Conservation (phyloP, 2,888 invertebrate genomes). For the Plusia festucae region DNA sequence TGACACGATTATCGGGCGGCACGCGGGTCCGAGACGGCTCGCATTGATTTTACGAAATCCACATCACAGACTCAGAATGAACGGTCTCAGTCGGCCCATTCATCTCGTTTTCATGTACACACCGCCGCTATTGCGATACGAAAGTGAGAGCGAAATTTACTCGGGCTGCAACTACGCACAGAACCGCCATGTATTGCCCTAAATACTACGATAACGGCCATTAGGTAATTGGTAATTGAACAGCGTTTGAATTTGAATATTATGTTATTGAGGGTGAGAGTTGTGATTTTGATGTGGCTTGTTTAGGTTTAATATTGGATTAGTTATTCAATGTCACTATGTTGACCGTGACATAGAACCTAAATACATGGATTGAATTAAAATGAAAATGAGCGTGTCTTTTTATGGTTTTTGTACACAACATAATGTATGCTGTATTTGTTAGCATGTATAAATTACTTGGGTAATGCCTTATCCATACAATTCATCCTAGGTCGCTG, state of each 20-base stretch:
- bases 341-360: slow-evolving; percentile 21
- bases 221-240: slow-evolving; percentile 55
- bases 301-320: slow-evolving; percentile 14
- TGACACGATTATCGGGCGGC: slow-evolving; percentile 81
- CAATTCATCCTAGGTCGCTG: no score
- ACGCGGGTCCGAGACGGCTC: slow-evolving; percentile 79
- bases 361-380: slow-evolving; percentile 12
- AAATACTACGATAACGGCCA: slow-evolving; percentile 75
- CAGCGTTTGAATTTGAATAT: slow-evolving; percentile 58
- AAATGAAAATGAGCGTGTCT: background rate
- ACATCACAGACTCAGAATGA: slow-evolving; percentile 84
- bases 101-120: slow-evolving; percentile 88
- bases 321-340: slow-evolving; percentile 10
- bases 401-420: background rate
- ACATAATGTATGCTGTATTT: background rate
- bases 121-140: slow-evolving; percentile 84
- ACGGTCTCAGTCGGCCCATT: slow-evolving; percentile 86
- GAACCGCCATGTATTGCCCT: slow-evolving; percentile 72
- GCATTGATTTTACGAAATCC: slow-evolving; percentile 88
- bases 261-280: slow-evolving; percentile 20
- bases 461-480: background rate
- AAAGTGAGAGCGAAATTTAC: slow-evolving; percentile 88
- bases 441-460: background rate
- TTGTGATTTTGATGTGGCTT: slow-evolving; percentile 35
- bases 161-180: slow-evolving; percentile 82